Conservation (phyloP, 2,888 invertebrate genomes). For the Parascotia fuliginaria region DNA sequence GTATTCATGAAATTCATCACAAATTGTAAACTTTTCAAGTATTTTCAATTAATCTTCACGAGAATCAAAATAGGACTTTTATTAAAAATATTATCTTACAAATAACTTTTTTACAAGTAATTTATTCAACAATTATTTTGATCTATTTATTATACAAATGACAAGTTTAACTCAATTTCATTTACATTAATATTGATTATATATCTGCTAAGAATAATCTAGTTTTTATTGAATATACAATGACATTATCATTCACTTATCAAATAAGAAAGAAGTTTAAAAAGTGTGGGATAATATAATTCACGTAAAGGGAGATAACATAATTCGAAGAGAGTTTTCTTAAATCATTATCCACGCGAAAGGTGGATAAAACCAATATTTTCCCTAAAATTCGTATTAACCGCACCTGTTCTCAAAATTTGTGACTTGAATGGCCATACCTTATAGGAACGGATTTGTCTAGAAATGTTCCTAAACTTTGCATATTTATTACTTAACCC, state of each 20-base stretch:
- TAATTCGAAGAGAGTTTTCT: conserved; percentile 27
- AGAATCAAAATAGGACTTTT: conserved; percentile 12
- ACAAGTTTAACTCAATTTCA: conserved; percentile 20
- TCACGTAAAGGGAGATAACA: conserved; percentile 26
- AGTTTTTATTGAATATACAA: conserved; percentile 17
- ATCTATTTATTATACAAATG: conserved; percentile 19
- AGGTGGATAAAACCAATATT: conserved; percentile 57
- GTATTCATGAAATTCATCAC: conserved; percentile 21
- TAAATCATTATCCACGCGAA: conserved; percentile 39
- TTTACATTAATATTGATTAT: conserved; percentile 16
- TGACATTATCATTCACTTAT: conserved; percentile 19
- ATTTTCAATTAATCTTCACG: conserved; percentile 26
- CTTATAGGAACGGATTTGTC: conserved; percentile 72
- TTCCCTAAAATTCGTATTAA: conserved; percentile 73
- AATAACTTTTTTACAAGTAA: conserved; percentile 16
- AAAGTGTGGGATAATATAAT: background rate
- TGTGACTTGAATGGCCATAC: conserved; percentile 64
- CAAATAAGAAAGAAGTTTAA: conserved; percentile 14
- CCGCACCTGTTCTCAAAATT: conserved; percentile 69
- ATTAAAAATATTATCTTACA: conserved; percentile 26
- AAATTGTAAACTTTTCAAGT: conserved; percentile 24
- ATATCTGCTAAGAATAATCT: background rate
- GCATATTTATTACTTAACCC: conserved; percentile 77
- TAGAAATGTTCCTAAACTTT: conserved; percentile 73
- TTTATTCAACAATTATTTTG: conserved; percentile 13